Percentiles rank a stretch among this genome's conserved stretches.
These are phyloP conservation scores for Petromus typicus DNA, from an alignment of 2,113 vertebrate species.

Conservation along the genomic window DNA sequence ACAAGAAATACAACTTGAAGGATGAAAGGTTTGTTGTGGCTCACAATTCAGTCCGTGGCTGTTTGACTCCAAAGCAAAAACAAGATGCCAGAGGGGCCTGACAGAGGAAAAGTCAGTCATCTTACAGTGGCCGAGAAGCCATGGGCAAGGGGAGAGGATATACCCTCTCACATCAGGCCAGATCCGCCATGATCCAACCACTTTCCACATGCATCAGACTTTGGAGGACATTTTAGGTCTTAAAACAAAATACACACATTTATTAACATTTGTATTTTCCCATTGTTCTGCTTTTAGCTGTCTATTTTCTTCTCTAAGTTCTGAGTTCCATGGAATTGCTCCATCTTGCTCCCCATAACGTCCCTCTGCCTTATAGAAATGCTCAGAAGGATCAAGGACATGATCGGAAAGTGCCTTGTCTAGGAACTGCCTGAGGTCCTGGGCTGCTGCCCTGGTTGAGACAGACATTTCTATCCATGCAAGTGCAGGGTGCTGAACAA, in stretches of 20 bases:
- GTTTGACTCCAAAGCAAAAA: background rate
- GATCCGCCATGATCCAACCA: background rate
- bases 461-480: too few relatives aligned
- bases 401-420: background rate
- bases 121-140: background rate
- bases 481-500: background rate
- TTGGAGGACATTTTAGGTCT: background rate
- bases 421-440: fast-evolving
- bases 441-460: fast-evolving
- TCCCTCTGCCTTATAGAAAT: background rate
- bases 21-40: background rate
- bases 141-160: background rate
- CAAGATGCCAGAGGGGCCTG: background rate
- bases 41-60: background rate
- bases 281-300: background rate
- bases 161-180: background rate
- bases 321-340: background rate
- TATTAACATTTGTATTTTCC: fast-evolving
- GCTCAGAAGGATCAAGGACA: background rate
- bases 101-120: background rate
- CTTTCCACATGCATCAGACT: background rate
- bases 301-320: background rate
- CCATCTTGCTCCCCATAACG: too few relatives aligned
- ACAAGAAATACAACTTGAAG: background rate
- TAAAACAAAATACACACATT: background rate